A percentile compares a stretch with the other conserved stretches of the same genome.
These are phyloP conservation scores for Sanderia malayensis DNA, from an alignment of 30 jellyfish, hydroid and myxozoan genomes.

Conservation along the genomic window DNA sequence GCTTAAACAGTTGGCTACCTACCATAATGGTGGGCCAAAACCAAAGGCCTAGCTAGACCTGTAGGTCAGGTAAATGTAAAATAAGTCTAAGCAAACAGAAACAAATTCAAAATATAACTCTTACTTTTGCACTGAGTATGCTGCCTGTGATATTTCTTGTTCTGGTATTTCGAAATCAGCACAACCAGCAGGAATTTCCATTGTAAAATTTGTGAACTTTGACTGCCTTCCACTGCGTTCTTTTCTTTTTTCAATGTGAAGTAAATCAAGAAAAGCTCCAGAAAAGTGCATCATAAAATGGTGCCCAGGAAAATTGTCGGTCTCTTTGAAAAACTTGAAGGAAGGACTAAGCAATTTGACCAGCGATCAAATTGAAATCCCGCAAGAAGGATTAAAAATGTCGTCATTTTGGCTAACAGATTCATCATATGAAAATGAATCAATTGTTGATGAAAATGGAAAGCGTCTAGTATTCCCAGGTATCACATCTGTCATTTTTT, in stretches of 20 bases:
- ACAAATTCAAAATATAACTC: neutral
- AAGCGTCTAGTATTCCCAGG: too few relatives aligned
- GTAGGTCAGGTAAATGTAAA: neutral
- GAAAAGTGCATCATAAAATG: neutral
- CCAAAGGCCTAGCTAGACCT: neutral
- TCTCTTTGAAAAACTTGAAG: constrained; percentile 1
- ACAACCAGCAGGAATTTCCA: neutral
- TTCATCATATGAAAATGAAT: too few relatives aligned
- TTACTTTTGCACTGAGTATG: neutral
- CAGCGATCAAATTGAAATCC: constrained; percentile 4
- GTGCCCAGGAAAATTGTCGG: neutral
- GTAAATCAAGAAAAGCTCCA: neutral
- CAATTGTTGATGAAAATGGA: too few relatives aligned
- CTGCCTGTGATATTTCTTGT: neutral
- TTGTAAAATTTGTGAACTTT: neutral
- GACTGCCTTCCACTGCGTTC: neutral
- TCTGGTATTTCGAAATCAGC: neutral
- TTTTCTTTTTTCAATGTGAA: too few relatives aligned
- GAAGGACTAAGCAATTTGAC: neutral
- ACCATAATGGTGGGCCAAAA: neutral
- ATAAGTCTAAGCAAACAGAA: too few relatives aligned
- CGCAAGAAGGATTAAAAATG: neutral
- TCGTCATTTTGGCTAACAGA: too few relatives aligned
- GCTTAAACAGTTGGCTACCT: neutral
- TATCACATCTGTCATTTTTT: too few relatives aligned